A percentile compares a stretch with the other conserved stretches of the same genome.
phyloP scores from a whole-genome alignment of 2,888 invertebrate species.

The Pseudococcus jackbeardsleyi region DNA sequence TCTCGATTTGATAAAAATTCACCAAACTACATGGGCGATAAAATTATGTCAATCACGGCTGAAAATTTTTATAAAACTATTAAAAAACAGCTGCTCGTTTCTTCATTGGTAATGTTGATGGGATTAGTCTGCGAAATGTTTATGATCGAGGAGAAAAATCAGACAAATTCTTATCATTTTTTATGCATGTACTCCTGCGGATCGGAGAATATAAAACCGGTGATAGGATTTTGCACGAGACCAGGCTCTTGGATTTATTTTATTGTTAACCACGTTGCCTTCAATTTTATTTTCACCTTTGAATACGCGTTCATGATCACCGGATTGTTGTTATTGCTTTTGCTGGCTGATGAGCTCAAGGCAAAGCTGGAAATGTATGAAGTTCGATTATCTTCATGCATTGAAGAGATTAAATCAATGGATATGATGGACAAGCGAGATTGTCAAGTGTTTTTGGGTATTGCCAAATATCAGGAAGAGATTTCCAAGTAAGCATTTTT shows the following conservation, averaged over 20 bases:
- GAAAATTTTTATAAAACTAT: not conserved
- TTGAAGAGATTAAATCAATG: not conserved
- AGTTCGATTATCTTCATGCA: not conserved
- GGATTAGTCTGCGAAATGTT: not conserved
- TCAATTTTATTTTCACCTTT: not conserved
- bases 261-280: not conserved
- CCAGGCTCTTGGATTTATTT: not conserved
- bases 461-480: no score
- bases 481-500: no score
- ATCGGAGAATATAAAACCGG: not conserved
- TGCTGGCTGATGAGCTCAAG: not conserved
- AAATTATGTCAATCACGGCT: not conserved
- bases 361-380: not conserved
- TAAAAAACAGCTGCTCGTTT: not conserved
- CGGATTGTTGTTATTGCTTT: no score
- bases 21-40: not conserved
- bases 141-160: not conserved
- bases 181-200: not conserved
- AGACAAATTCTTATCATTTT: not conserved
- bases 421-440: not conserved
- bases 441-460: not conserved
- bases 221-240: not conserved
- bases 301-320: not conserved
- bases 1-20: not conserved
- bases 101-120: not conserved